A percentile compares a stretch with the other conserved stretches of the same genome.
phyloP scores from a whole-genome alignment of 37 sponge, comb jelly and placozoan species.

The Crambe crambe region DNA sequence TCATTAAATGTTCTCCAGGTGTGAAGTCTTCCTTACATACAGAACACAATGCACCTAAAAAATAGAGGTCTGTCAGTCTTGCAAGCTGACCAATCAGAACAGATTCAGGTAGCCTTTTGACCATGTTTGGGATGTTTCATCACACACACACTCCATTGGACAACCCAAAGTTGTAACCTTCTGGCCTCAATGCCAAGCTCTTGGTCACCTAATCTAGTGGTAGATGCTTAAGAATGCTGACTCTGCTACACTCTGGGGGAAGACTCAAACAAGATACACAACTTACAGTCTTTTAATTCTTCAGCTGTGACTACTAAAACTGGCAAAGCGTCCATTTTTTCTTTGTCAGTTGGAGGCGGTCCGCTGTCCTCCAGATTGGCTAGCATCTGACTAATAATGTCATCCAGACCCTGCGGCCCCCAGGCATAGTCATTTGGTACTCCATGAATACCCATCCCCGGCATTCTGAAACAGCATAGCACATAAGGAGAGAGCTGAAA shows the following conservation, averaged over 20 bases:
- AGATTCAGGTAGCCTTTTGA: too few species aligned
- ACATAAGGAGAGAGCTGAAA: not conserved
- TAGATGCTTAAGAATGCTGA: too few species aligned
- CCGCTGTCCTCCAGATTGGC: slow-evolving; percentile 80
- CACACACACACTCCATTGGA: too few species aligned
- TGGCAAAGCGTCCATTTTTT: slow-evolving; percentile 68
- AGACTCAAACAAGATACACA: not conserved
- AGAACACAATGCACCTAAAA: slow-evolving; percentile 69
- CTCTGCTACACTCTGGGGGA: too few species aligned
- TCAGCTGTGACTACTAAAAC: slow-evolving; percentile 12
- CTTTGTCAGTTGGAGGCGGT: slow-evolving; percentile 87
- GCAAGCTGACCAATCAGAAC: too few species aligned
- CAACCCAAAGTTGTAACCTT: too few species aligned
- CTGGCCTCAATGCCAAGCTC: too few species aligned
- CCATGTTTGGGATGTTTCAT: too few species aligned
- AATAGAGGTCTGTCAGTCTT: too few species aligned
- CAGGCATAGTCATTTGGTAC: slow-evolving; percentile 86
- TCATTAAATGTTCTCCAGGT: slow-evolving; percentile 45
- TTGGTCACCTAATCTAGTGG: too few species aligned
- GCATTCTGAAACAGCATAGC: not conserved
- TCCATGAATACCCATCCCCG: slow-evolving; percentile 19
- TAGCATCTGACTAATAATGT: slow-evolving; percentile 79
- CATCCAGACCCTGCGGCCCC: slow-evolving; percentile 85
- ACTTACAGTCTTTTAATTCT: slow-evolving; percentile 30
- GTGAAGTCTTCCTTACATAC: slow-evolving; percentile 89